Evolutionary conservation across 1,140 invertebrate genomes (phyloP), one percentile per base, ranked within the genome.

Genomic region (Drosophila hydei): DNA sequence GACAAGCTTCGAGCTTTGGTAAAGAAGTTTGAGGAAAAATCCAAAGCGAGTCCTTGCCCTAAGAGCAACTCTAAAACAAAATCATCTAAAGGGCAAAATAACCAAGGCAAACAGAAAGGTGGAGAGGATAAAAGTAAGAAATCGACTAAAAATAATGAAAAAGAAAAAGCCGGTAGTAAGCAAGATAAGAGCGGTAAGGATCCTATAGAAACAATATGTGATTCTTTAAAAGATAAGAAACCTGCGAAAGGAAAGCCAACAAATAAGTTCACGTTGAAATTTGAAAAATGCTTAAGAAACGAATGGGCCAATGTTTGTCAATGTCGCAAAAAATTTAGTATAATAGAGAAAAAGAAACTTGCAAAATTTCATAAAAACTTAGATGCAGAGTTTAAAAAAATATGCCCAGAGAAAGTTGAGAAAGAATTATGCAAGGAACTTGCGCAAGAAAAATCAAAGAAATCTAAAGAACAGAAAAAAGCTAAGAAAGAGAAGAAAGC

Each of bases 281-380:
- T 69, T 7, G 58, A 69, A 25, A 55, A 55, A 9, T 69, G 67
- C 12, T 48, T 69, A 3, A 21, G 19, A 9, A 25, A 30, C 0
- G 40, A 62, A 23, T 69, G 67, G 67, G 16, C 23, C 14, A n/a
- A 54, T 30, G 16, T 55, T 4, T 40, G 48, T 16, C 18, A 21
- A 9, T 11, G 36, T 30, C 58, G 11, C 9, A 21, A 51, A 1
- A 16, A 23, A 1, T 47, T 62, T 0, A n/a, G 40, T 3, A 54
- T 55, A 21, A 4, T 1, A 12, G 48, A 69, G 4, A 21, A 47
- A 3, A 3, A 52, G 21, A 42, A 19, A 7, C 38, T 69, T 8
- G 19, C 12, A 8, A 11, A 21, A 25, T 42, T 16, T 21, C 30
- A 62, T 1, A 55, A 62, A 36, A 62, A 50, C 27, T 14, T 69